These are phyloP conservation scores for Drosophila pseudotakahashii DNA, from an alignment of 2,888 invertebrate species.

Conservation along the genomic window DNA sequence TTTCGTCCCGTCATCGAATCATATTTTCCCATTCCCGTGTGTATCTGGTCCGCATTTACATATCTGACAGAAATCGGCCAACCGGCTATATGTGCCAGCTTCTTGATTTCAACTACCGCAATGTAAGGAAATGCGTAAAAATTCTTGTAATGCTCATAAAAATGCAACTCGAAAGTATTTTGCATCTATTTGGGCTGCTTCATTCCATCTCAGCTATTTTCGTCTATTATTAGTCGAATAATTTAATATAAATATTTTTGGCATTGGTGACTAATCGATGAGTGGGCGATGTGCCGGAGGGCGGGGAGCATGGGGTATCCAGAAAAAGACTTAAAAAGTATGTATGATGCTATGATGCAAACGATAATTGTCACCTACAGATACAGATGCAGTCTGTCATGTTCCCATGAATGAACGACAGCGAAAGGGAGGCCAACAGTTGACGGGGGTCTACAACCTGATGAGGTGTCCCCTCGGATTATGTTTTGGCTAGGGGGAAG, in stretches of 20 bases:
- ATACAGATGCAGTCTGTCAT: constrained; percentile 43
- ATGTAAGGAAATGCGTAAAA: constrained; percentile 24
- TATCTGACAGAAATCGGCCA: constrained; percentile 44
- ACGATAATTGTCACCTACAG: constrained; percentile 42
- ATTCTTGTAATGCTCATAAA: constrained; percentile 48
- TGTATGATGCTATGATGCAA: constrained; percentile 19
- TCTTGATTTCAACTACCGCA: constrained; percentile 40
- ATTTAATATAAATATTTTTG: constrained; percentile 36
- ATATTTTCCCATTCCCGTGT: constrained; percentile 19
- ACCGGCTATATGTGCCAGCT: constrained; percentile 24
- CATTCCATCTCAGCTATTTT: constrained; percentile 18
- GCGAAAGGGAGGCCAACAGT: constrained; percentile 21
- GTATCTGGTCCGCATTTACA: constrained; percentile 17
- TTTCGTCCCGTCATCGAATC: not conserved
- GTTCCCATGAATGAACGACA: constrained; percentile 36
- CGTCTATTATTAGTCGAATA: constrained; percentile 36
- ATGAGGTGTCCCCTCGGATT: constrained; percentile 25
- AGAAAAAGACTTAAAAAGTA: constrained; percentile 15
- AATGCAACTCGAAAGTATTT: constrained; percentile 33
- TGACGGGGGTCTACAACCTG: constrained; percentile 36
- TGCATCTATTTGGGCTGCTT: constrained; percentile 37
- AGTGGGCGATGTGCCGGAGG: constrained; percentile 15
- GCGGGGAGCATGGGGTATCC: constrained; percentile 12
- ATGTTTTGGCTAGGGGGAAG: not conserved
- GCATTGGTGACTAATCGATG: constrained; percentile 50